Conservation (phyloP, 2,888 invertebrate genomes). For the Gerris lacustris region DNA sequence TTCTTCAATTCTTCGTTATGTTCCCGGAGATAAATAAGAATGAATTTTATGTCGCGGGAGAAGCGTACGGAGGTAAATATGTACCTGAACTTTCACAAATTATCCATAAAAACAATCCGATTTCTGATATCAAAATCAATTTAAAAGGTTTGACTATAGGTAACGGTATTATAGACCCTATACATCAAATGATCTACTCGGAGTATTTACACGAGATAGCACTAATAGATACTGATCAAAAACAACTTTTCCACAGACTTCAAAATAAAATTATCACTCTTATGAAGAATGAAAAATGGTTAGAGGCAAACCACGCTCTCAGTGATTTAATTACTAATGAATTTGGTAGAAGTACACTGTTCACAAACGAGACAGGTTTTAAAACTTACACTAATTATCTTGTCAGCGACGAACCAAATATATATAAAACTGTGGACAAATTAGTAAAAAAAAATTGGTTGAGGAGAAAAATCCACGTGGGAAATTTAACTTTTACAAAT, state of each 20-base stretch:
- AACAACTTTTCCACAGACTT: slow-evolving; percentile 46
- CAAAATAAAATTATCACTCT: slow-evolving; percentile 47
- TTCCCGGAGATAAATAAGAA: slow-evolving; percentile 61
- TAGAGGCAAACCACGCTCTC: slow-evolving; percentile 58
- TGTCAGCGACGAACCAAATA: background rate
- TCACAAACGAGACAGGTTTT: slow-evolving; percentile 62
- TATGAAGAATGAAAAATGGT: slow-evolving; percentile 52
- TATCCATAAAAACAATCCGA: slow-evolving; percentile 51
- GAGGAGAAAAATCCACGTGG: slow-evolving; percentile 62
- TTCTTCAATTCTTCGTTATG: slow-evolving; percentile 68
- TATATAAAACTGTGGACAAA: slow-evolving; percentile 18
- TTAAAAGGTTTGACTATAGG: slow-evolving; percentile 61
- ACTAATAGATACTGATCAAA: slow-evolving; percentile 41
- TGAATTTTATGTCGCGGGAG: slow-evolving; percentile 76
- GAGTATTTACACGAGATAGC: slow-evolving; percentile 70
- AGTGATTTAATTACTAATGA: slow-evolving; percentile 42
- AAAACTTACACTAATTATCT: slow-evolving; percentile 30
- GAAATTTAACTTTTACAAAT: slow-evolving; percentile 43
- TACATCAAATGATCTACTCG: slow-evolving; percentile 61
- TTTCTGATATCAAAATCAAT: slow-evolving; percentile 48
- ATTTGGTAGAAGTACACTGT: slow-evolving; percentile 43
- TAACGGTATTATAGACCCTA: slow-evolving; percentile 67
- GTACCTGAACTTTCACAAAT: slow-evolving; percentile 63
- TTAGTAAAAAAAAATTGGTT: slow-evolving; percentile 25
- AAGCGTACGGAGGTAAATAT: slow-evolving; percentile 74